Evolutionary conservation across 1,140 invertebrate genomes (phyloP), one percentile per base, ranked within the genome.

Genomic region (Cyphomyrmex costatus): DNA sequence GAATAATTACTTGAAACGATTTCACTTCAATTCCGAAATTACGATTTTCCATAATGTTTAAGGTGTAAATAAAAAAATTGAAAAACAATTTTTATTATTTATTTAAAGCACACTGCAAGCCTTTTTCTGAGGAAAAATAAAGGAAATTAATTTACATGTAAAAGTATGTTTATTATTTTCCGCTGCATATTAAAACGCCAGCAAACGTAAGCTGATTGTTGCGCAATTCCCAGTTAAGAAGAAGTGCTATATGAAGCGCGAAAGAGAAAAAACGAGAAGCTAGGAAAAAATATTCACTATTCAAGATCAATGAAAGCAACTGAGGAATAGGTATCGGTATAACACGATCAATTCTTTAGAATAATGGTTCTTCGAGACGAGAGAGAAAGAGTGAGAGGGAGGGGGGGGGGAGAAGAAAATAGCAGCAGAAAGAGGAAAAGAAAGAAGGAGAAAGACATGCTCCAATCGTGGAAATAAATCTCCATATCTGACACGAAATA

Each of bases 401-500:
- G 14, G 5, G 21, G 24, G 21, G 3, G 5, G 61, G 2, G 16
- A 21, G 46, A 46, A 36, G 61, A 1, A n/a, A 2, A 10, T 1
- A 42, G 36, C 36, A 42, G 36, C 36, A 21, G 66, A 24, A 12
- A 53, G 14, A 24, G 33, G 10, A 42, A 42, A 42, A 70, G 19
- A 24, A 16, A 84, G 49, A 74, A 53, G 24, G 56, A 63, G 65
- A 53, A 46, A 60, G 76, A 74, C 12, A 58, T 27, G 79, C 10
- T 51, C 76, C 71, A 78, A 90, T 88, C 84, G 83, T 76, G 53
- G 68, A 88, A 92, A 92, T 92, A 92, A 92, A 92, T 92, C 92
- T 92, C 92, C 92, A 92, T 92, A 92, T 92, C 88, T 90, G 90
- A 91, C 88, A 88, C 85, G 24, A 61, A 83, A 82, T 74, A 68